Conservation (phyloP, 2,888 invertebrate genomes). For the Papilio elwesi region DNA sequence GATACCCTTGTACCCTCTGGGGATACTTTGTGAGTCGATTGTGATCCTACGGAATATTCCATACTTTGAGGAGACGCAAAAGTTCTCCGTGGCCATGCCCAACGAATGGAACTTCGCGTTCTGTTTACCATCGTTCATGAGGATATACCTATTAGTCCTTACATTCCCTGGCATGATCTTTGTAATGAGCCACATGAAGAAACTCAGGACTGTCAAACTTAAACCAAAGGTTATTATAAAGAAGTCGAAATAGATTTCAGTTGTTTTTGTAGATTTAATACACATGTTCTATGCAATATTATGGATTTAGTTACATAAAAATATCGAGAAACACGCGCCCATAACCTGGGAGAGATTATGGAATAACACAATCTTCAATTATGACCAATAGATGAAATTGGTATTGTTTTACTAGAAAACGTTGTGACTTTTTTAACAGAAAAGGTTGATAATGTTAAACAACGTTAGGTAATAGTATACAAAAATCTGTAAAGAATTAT, state of each 20-base stretch:
- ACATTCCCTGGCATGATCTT: slow-evolving; percentile 90
- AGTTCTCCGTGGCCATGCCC: slow-evolving; percentile 90
- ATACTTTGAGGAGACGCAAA: slow-evolving; percentile 93
- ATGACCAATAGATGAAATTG: no score
- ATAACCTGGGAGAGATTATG: no score
- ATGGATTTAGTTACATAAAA: not conserved
- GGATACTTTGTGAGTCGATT: slow-evolving; percentile 93
- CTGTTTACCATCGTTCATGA: slow-evolving; percentile 91
- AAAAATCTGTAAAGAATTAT: not conserved
- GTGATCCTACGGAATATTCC: slow-evolving; percentile 93
- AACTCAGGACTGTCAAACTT: slow-evolving; percentile 87
- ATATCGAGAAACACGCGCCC: no score
- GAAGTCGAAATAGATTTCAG: slow-evolving; percentile 64
- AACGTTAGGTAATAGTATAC: not conserved
- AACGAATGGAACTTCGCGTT: slow-evolving; percentile 94
- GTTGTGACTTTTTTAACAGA: no score
- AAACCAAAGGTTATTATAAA: slow-evolving; percentile 76
- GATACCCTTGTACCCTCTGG: slow-evolving; percentile 96
- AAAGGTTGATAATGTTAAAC: not conserved
- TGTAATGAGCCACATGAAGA: slow-evolving; percentile 94
- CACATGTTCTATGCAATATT: not conserved
- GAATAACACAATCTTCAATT: no score
- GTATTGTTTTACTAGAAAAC: no score
- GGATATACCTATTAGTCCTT: slow-evolving; percentile 90
- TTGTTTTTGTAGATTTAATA: not conserved